These are phyloP conservation scores for Bujurquina vittata DNA, from an alignment of 2,113 vertebrate genomes.

Conservation along the genomic window DNA sequence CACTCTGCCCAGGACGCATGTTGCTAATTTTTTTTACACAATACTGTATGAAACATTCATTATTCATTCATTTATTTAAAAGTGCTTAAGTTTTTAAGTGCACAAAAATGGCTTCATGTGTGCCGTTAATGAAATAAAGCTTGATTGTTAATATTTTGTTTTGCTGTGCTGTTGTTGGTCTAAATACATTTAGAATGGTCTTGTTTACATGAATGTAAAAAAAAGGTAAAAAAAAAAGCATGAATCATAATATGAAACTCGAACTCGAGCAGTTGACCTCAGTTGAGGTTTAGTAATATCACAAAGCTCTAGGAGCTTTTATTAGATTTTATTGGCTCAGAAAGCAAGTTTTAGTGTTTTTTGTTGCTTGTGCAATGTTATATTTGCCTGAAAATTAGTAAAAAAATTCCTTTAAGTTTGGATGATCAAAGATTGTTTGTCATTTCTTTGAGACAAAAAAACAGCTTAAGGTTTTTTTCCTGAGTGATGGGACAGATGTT, in stretches of 20 bases:
- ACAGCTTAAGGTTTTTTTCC: neutral
- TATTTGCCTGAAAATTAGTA: neutral
- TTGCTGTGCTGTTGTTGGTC: neutral
- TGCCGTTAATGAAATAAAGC: conserved; percentile 47
- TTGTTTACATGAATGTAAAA: neutral
- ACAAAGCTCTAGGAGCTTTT: neutral
- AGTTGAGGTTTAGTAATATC: neutral
- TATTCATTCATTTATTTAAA: neutral
- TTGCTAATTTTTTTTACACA: neutral
- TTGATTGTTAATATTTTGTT: conserved; percentile 29
- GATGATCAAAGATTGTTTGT: neutral
- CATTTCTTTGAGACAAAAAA: neutral
- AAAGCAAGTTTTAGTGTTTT: neutral
- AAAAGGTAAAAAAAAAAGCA: neutral
- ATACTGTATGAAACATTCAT: neutral
- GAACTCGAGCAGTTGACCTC: neutral
- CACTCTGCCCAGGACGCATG: neutral
- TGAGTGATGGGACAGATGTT: neutral
- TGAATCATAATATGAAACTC: neutral
- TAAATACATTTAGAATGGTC: neutral
- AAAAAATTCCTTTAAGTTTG: neutral
- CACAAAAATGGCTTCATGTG: conserved; percentile 22
- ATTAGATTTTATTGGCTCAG: neutral
- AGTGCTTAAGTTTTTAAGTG: neutral
- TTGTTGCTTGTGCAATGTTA: neutral